Evolutionary conservation across 2,113 vertebrate species (phyloP), one percentile per base, ranked within the genome.

Genomic region (Ranitomeya variabilis): DNA sequence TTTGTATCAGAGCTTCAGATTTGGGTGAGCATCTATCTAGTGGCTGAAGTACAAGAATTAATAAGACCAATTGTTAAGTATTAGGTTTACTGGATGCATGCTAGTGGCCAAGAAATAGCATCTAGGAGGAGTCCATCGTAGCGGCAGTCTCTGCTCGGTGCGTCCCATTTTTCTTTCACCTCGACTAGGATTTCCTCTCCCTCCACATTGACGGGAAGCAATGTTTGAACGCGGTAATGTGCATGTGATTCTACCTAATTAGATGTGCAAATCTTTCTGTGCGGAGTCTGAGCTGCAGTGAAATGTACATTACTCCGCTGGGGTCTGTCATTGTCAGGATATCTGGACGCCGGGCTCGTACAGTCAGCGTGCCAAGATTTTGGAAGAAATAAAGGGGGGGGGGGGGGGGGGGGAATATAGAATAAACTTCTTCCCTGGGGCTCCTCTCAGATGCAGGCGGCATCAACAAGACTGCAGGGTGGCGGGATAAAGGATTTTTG

Each of bases 221-320:
- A 85, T 79, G 81, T 89, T 85, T 89, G 83, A 89, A 78, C 60
- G 82, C 11, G 87, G 66, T 88, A 88, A 89, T 85, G 87, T 85
- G 60, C 73, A 52, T 85, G 87, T 89, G 87, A 88, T 88, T 88
- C 78, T 89, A 89, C 87, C 82, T 71, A 89, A 85, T 89, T 89
- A 89, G 59, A 88, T 85, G 69, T 89, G 82, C 87, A 84, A 89
- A 89, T 89, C 82, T 85, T 69, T 84, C 51, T 45, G 87, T 16
- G 62, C 21, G 37, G 87, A 55, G 57, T 85, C 83, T 45, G 82
- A 89, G 82, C 82, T 57, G 26, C 51, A 78, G 87, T 85, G 76
- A 79, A 85, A 89, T 67, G 81, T 89, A 89, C 82, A 85, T 59
- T 37, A 83, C 81, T 89, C 87, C 87, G 19, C 81, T 55, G 81